These are phyloP conservation scores for Bombus confusus DNA, from an alignment of 1,140 invertebrate genomes.

Conservation along the genomic window DNA sequence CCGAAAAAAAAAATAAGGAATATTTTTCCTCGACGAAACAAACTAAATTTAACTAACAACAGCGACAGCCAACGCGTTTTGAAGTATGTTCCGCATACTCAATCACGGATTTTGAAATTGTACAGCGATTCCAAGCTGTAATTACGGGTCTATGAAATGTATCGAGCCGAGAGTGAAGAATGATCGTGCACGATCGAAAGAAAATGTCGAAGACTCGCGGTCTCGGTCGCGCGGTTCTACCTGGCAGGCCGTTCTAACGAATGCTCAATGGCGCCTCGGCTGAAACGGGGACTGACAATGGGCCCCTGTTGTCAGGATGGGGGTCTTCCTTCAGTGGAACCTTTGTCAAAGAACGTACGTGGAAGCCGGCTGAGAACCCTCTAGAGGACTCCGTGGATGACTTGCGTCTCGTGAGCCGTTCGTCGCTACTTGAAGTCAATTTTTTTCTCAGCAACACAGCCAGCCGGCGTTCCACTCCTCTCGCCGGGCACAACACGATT, in stretches of 20 bases:
- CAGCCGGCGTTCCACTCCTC: slow-evolving; percentile 53
- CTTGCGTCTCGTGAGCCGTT: slow-evolving; percentile 73
- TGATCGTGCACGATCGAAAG: slow-evolving; percentile 62
- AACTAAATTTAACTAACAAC: neutral
- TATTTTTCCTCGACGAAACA: neutral
- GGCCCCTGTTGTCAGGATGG: slow-evolving; percentile 72
- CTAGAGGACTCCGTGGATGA: slow-evolving; percentile 71
- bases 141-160: slow-evolving; percentile 7
- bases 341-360: slow-evolving; percentile 70
- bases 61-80: neutral
- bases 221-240: slow-evolving; percentile 51
- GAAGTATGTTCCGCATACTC: neutral
- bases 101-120: neutral
- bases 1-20: neutral
- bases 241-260: slow-evolving; percentile 64
- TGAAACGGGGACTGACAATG: slow-evolving; percentile 69
- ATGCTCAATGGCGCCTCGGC: slow-evolving; percentile 66
- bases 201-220: slow-evolving; percentile 58
- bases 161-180: slow-evolving; percentile 24
- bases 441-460: slow-evolving; percentile 51
- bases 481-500: slow-evolving; percentile 56
- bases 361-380: slow-evolving; percentile 67
- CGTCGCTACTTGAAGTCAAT: slow-evolving; percentile 75
- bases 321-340: slow-evolving; percentile 70
- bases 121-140: neutral